These are phyloP conservation scores for Eretmocerus hayati DNA, from an alignment of 2,888 invertebrate genomes.

Conservation along the genomic window DNA sequence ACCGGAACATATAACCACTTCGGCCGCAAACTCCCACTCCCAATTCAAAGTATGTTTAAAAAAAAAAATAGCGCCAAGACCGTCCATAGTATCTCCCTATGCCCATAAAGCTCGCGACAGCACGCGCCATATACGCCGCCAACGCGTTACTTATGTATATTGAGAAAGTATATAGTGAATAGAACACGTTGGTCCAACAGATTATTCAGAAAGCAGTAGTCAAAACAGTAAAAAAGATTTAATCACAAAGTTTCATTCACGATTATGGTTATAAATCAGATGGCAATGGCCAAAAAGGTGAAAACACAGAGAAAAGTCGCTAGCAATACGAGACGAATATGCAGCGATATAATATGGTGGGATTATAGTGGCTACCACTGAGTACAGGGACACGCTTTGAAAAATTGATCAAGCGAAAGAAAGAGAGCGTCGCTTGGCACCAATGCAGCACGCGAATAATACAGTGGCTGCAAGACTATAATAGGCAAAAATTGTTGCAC, in stretches of 20 bases:
- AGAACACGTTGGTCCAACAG: constrained; percentile 13
- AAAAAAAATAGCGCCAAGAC: too few species aligned
- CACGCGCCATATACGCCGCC: too few species aligned
- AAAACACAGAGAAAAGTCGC: constrained; percentile 16
- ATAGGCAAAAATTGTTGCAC: constrained; percentile 17
- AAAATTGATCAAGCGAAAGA: constrained; percentile 23
- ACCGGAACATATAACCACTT: too few species aligned
- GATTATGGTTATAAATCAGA: too few species aligned
- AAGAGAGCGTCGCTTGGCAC: constrained; percentile 10
- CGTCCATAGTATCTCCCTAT: too few species aligned
- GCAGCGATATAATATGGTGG: too few species aligned
- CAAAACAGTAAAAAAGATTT: constrained; percentile 23
- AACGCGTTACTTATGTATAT: too few species aligned
- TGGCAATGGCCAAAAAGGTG: too few species aligned
- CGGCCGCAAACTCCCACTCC: too few species aligned
- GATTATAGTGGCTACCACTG: neutral
- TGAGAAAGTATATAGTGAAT: too few species aligned
- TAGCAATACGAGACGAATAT: constrained; percentile 10
- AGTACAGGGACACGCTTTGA: constrained; percentile 15
- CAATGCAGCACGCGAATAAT: neutral
- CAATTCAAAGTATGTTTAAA: too few species aligned
- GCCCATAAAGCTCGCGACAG: too few species aligned
- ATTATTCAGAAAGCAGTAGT: constrained; percentile 15
- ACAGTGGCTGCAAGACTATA: neutral
- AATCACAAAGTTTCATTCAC: constrained; percentile 22